Evolutionary conservation across 37 sponge, comb jelly and placozoan genomes (phyloP).

Genomic region (Chondrilla cf. caribensis): DNA sequence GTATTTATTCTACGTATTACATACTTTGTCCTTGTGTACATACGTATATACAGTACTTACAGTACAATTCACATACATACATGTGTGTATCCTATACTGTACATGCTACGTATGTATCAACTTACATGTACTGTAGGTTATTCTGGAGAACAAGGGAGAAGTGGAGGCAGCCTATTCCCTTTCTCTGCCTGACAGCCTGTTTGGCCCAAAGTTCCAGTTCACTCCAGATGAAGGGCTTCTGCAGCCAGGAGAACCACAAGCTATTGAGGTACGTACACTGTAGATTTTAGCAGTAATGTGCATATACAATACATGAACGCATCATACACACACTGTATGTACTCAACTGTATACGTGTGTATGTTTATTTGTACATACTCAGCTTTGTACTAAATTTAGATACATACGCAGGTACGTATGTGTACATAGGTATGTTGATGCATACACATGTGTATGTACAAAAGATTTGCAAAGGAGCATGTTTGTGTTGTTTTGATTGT

Average conservation of each 20-base stretch:
- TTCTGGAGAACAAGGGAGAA: constrained; percentile 90
- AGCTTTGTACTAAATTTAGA: not conserved
- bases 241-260: constrained; percentile 83
- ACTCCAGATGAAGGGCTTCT: constrained; percentile 77
- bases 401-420: not conserved
- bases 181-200: constrained; percentile 44
- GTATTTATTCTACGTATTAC: not conserved
- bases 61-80: not conserved
- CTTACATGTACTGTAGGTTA: constrained; percentile 39
- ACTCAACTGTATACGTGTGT: constrained; percentile 17
- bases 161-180: constrained; percentile 73
- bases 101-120: not conserved
- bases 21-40: not conserved
- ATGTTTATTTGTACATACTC: not conserved
- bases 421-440: not conserved
- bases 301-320: not conserved
- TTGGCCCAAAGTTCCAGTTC: constrained; percentile 90
- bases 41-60: not conserved
- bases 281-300: constrained; percentile 11
- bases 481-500: not conserved
- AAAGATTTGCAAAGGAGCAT: not conserved
- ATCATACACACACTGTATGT: not conserved
- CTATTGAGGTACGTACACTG: constrained; percentile 72
- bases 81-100: not conserved
- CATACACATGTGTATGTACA: not conserved